Evolutionary conservation across 1,140 invertebrate species (phyloP).

Genomic region (Adelges cooleyi): DNA sequence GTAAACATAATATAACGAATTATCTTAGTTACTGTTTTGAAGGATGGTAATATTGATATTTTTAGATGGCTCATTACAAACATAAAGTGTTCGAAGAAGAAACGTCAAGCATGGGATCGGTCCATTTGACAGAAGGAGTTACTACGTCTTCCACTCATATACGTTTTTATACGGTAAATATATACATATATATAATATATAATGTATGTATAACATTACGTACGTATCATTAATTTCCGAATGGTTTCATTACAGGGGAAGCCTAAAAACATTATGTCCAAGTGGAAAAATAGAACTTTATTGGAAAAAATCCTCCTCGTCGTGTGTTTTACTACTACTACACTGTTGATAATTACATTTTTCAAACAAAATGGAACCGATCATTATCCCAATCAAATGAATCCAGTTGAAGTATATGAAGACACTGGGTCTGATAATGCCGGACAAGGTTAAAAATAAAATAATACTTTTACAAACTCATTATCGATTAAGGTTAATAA

Average conservation of each 20-base stretch:
- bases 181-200: too few species aligned
- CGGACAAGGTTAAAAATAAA: slow-evolving; percentile 18
- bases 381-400: neutral
- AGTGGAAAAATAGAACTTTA: slow-evolving; percentile 1
- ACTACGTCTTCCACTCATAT: slow-evolving; percentile 65
- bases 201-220: too few species aligned
- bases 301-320: neutral
- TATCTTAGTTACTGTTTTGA: too few species aligned
- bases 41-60: slow-evolving; percentile 32
- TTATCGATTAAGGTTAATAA: neutral
- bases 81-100: slow-evolving; percentile 73
- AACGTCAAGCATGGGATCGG: slow-evolving; percentile 66
- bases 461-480: neutral
- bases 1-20: too few species aligned
- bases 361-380: neutral
- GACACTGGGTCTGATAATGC: neutral
- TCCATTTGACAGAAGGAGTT: slow-evolving; percentile 60
- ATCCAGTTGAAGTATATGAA: neutral
- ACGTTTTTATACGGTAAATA: slow-evolving; percentile 60
- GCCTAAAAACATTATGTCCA: slow-evolving; percentile 13
- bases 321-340: neutral
- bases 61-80: slow-evolving; percentile 76
- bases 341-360: neutral
- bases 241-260: slow-evolving; percentile 1
- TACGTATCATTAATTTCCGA: too few species aligned